Base-by-base conservation (phyloP, 2,888 invertebrate species). In the Eilema caniola region DNA sequence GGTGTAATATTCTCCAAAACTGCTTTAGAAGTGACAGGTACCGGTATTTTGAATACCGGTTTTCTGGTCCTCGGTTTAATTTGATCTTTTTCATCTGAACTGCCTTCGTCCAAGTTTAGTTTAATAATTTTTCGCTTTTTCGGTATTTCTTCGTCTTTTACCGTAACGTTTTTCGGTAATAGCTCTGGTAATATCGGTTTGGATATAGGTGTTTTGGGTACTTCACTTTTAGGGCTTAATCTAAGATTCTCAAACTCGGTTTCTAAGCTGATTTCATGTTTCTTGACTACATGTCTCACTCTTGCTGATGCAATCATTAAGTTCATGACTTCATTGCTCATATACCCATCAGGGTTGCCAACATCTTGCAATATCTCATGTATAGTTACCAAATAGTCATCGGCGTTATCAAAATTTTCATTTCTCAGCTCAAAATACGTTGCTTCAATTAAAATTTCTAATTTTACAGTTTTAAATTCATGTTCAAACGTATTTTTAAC, bases 41-140 rank as follows among this genome's bases (percentile, higher is more conserved):
- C 88, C 0, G 95, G 95, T 23, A 94, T 81, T 88, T 95, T 94
- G 71, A 94, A 94, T 10, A 70, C 65, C 47, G 75, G 82, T 66
- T 75, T 81, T 16, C 75, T 66, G 0, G 84, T 85, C 28, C 81
- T 84, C 25, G 69, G 83, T 72, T 82, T 83, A 1, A 82, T 77
- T 0, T 69, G 20, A 1, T 87, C 84, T 3, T 76, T 78, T 0
- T 90, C 89, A 0, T 89, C 86, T 0, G 79, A 75, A 5, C 69
- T 75, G 0, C 73, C 81, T 0, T 90, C 90, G 56, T 94, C 92
- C 0, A 94, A 70, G 56, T 92, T 90, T 0, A 93, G 73, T 62
- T 91, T 91, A 0, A 91, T 90, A 0, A 90, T 88, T 75, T 89
- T 92, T 0, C 88, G 89, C 11, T 89, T 80, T 2, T 86, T 88